Conservation (phyloP, 2,888 invertebrate genomes). For the Andrena chrysosceles region DNA sequence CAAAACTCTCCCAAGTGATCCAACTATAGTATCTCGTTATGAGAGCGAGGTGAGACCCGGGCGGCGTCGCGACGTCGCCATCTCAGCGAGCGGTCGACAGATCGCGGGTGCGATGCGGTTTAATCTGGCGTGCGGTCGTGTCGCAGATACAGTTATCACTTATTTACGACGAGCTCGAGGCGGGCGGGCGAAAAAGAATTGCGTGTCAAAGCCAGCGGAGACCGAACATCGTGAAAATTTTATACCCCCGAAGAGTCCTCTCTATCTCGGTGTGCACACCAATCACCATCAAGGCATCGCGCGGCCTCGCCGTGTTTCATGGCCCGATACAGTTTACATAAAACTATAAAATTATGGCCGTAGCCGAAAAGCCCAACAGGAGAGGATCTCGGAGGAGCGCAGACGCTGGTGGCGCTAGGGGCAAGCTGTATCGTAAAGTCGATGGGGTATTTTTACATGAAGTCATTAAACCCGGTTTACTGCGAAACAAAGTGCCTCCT, state of each 20-base stretch:
- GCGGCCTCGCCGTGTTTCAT: constrained; percentile 72
- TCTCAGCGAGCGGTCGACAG: neutral
- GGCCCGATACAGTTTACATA: constrained; percentile 84
- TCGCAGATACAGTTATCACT: constrained; percentile 57
- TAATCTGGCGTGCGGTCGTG: constrained; percentile 42
- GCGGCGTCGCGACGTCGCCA: constrained; percentile 6
- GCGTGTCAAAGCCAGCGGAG: constrained; percentile 76
- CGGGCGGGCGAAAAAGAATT: constrained; percentile 76
- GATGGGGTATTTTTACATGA: constrained; percentile 82
- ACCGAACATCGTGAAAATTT: constrained; percentile 58
- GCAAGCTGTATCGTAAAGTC: constrained; percentile 76
- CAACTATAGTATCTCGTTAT: too few species aligned
- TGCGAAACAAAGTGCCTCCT: constrained; percentile 78
- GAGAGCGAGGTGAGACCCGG: too few species aligned
- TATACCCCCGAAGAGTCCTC: constrained; percentile 60
- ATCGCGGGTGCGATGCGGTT: constrained; percentile 16
- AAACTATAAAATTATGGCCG: constrained; percentile 83
- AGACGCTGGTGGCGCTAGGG: constrained; percentile 44
- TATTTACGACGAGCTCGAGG: constrained; percentile 69
- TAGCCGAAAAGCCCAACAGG: constrained; percentile 67
- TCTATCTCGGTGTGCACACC: constrained; percentile 76
- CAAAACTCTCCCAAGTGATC: neutral
- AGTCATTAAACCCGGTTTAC: constrained; percentile 82
- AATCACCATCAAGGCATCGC: constrained; percentile 83
- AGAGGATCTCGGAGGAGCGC: constrained; percentile 11